Conservation (phyloP, 1,140 invertebrate genomes). For the Galleria mellonella region DNA sequence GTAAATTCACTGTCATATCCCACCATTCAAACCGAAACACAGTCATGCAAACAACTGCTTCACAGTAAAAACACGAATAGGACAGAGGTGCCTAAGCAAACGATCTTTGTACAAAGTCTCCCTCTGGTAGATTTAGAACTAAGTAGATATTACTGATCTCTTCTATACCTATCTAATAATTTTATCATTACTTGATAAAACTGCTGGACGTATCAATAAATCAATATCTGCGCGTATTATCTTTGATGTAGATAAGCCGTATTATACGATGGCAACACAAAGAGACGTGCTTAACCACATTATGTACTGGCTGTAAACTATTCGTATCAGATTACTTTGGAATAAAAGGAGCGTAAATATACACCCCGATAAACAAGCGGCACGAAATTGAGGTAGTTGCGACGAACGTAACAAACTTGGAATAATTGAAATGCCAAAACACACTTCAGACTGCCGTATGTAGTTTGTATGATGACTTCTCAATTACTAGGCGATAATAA, state of each 20-base stretch:
- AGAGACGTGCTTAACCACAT: constrained; percentile 23
- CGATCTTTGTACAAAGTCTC: too few relatives aligned
- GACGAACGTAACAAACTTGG: constrained; percentile 27
- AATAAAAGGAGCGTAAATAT: constrained; percentile 51
- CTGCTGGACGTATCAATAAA: constrained; percentile 14
- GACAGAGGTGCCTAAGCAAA: too few relatives aligned
- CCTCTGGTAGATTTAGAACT: too few relatives aligned
- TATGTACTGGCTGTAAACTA: constrained; percentile 13
- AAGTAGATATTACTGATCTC: not conserved
- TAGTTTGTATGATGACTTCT: too few relatives aligned
- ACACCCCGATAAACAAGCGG: constrained; percentile 50
- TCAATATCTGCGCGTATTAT: constrained; percentile 17
- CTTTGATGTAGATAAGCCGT: constrained; percentile 5
- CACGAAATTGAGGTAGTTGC: constrained; percentile 31
- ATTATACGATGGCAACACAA: constrained; percentile 10
- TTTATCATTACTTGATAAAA: not conserved
- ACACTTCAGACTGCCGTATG: too few relatives aligned
- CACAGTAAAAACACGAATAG: too few relatives aligned
- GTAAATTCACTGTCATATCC: too few relatives aligned
- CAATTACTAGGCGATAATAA: too few relatives aligned
- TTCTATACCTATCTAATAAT: not conserved
- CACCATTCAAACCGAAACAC: too few relatives aligned
- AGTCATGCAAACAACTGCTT: too few relatives aligned
- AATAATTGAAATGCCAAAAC: too few relatives aligned
- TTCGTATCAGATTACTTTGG: constrained; percentile 36